These are phyloP conservation scores for Agonopterix alstromeriana DNA, from an alignment of 2,888 invertebrate species.

Conservation along the genomic window DNA sequence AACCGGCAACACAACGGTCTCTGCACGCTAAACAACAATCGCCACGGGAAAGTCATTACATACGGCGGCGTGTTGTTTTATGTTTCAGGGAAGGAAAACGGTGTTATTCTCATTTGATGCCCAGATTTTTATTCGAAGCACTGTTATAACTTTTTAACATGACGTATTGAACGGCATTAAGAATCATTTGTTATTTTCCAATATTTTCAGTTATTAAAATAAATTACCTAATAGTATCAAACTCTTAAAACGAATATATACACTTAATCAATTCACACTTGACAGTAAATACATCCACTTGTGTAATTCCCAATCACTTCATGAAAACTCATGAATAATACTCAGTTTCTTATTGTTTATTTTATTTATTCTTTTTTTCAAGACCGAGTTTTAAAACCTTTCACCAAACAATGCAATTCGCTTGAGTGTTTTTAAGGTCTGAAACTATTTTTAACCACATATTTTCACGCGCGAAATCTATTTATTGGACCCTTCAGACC, in stretches of 20 bases:
- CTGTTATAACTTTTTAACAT: too few relatives aligned
- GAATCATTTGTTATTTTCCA: too few relatives aligned
- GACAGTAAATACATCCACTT: slow-evolving; percentile 28
- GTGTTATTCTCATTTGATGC: too few relatives aligned
- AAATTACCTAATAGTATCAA: too few relatives aligned
- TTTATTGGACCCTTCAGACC: slow-evolving; percentile 70
- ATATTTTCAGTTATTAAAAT: too few relatives aligned
- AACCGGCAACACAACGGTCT: slow-evolving; percentile 3
- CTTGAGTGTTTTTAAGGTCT: slow-evolving; percentile 24
- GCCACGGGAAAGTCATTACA: neutral
- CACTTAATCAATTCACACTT: neutral
- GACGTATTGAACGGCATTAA: too few relatives aligned
- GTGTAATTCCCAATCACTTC: slow-evolving; percentile 41
- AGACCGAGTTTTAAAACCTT: slow-evolving; percentile 33
- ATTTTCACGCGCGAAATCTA: slow-evolving; percentile 60
- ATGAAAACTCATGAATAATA: slow-evolving; percentile 17
- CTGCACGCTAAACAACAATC: slow-evolving; percentile 1
- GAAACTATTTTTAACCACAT: slow-evolving; percentile 50
- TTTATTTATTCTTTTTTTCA: too few relatives aligned
- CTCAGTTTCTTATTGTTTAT: slow-evolving; percentile 3
- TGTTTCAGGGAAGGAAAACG: too few relatives aligned
- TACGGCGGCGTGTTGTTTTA: too few relatives aligned
- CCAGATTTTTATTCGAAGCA: too few relatives aligned
- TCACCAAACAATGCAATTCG: slow-evolving; percentile 33
- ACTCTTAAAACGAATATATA: too few relatives aligned